These are phyloP conservation scores for Brachionus manjavacas DNA, from an alignment of 1,140 invertebrate species.

Conservation along the genomic window DNA sequence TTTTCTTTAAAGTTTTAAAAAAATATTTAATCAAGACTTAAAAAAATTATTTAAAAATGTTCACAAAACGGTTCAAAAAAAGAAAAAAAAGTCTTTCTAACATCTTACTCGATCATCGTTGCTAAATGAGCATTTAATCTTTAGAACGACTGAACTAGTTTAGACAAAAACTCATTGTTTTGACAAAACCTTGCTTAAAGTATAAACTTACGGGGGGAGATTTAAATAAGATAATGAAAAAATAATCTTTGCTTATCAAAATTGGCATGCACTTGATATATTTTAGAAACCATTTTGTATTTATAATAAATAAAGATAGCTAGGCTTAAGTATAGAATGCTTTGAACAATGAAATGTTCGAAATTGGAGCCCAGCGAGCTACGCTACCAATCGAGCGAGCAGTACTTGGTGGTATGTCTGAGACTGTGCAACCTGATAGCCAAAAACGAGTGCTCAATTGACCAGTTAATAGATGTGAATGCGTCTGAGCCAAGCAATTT, in stretches of 20 bases:
- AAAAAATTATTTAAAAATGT: background rate
- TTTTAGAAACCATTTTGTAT: background rate
- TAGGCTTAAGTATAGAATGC: background rate
- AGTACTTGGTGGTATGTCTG: background rate
- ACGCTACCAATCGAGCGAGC: slow-evolving; percentile 10
- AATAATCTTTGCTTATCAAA: background rate
- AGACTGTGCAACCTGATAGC: slow-evolving; percentile 5
- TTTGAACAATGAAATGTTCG: background rate
- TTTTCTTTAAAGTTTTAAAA: background rate
- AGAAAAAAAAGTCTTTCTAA: background rate
- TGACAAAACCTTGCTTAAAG: background rate
- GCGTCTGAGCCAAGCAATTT: background rate
- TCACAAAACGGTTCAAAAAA: background rate
- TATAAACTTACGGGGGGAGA: background rate
- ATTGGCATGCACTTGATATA: background rate
- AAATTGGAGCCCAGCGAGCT: background rate
- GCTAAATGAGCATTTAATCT: background rate
- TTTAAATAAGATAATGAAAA: background rate
- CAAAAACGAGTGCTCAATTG: slow-evolving; percentile 16
- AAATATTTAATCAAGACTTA: background rate
- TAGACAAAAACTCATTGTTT: background rate
- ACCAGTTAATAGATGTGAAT: slow-evolving; percentile 2
- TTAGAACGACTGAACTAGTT: background rate
- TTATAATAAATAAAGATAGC: background rate
- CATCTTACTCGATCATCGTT: background rate